Evolutionary conservation across 2,888 invertebrate genomes (phyloP).

Genomic region (Xylota sylvarum): DNA sequence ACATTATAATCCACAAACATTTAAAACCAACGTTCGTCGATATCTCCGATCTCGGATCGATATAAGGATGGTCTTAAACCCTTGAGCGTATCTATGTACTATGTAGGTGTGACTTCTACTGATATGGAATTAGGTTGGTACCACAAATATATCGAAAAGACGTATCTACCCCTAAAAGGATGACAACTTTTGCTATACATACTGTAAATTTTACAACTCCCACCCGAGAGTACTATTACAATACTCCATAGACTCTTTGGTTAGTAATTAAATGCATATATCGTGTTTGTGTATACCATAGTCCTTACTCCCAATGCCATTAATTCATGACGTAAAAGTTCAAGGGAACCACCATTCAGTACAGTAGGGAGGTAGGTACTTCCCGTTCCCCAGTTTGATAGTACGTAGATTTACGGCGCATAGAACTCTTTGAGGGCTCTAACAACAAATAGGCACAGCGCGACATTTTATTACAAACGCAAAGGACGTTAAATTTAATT

Average conservation of each 20-base stretch:
- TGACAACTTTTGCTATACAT: neutral
- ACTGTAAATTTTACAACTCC: neutral
- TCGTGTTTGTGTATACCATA: conserved; percentile 10
- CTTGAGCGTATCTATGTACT: too few relatives aligned
- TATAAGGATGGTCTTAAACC: too few relatives aligned
- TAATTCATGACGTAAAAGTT: conserved; percentile 34
- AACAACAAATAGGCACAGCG: conserved; percentile 9
- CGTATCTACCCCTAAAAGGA: too few relatives aligned
- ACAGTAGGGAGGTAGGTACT: neutral
- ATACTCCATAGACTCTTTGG: conserved; percentile 11
- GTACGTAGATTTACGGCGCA: conserved; percentile 13
- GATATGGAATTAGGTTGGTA: too few relatives aligned
- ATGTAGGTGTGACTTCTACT: too few relatives aligned
- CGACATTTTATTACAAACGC: conserved; percentile 40
- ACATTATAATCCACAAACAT: too few relatives aligned
- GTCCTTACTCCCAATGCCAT: neutral
- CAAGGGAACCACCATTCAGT: conserved; percentile 23
- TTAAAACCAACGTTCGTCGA: too few relatives aligned
- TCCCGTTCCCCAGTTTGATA: neutral
- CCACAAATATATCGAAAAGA: too few relatives aligned
- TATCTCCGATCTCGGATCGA: too few relatives aligned
- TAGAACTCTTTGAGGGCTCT: neutral
- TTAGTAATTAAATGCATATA: conserved; percentile 36
- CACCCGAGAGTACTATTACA: neutral
- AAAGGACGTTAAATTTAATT: conserved; percentile 49